Percentiles rank a stretch among this genome's conserved stretches.
phyloP scores from a whole-genome alignment of 2,888 invertebrate genomes.

The Anarsia innoxiella region DNA sequence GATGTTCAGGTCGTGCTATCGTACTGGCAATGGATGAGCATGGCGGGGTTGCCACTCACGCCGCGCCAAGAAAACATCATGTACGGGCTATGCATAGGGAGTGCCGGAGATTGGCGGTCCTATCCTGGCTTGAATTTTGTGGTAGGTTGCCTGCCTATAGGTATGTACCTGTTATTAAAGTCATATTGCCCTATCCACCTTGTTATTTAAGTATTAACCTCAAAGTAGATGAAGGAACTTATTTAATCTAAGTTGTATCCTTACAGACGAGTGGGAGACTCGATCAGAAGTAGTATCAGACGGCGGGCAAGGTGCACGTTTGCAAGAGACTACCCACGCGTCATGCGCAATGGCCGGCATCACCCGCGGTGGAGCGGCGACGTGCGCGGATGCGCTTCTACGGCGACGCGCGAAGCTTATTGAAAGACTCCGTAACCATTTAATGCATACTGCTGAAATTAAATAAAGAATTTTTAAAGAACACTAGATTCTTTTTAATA shows the following conservation, averaged over 20 bases:
- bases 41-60: neutral
- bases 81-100: too few species aligned
- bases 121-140: too few species aligned
- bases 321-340: constrained; percentile 16
- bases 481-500: too few species aligned
- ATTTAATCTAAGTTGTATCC: too few species aligned
- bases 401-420: neutral
- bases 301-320: constrained; percentile 16
- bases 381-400: neutral
- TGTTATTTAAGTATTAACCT: too few species aligned
- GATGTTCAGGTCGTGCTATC: constrained; percentile 31
- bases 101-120: too few species aligned
- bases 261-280: constrained; percentile 4
- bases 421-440: neutral
- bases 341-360: constrained; percentile 15
- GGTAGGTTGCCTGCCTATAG: too few species aligned
- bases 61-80: neutral
- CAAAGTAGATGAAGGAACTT: too few species aligned
- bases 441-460: too few species aligned
- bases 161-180: too few species aligned
- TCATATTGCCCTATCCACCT: too few species aligned
- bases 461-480: too few species aligned
- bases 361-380: neutral
- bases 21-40: constrained; percentile 17
- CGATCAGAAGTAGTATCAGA: constrained; percentile 1